Evolutionary conservation across 2,113 vertebrate species (phyloP), one percentile per base, ranked within the genome.

Genomic region (Macquaria ambigua): DNA sequence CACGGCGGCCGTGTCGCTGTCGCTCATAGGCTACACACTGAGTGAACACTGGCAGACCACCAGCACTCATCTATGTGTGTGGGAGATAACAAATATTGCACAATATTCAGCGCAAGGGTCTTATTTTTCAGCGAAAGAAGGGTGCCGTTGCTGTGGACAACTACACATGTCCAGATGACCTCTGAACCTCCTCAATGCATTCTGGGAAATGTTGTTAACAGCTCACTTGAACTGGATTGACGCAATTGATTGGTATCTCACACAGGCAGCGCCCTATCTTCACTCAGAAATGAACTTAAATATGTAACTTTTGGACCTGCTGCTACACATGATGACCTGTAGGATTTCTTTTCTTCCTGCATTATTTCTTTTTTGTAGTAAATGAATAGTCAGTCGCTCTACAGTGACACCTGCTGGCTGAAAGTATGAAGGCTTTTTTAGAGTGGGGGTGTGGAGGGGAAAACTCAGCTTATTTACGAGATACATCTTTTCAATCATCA

Each of bases 191-290:
- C 43, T 15, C 69, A 8, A 0, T 84, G 95, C 79, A 90, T 92
- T 77, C 0, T 95, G 95, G 95, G 93, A 90, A 93, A 84, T 92
- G 87, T 6, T 9, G 89, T 94, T 37, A 20, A 18, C 5, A 12
- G 3, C 14, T 9, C 34, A 78, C 50, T 66, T 63, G 16, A 1
- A 21, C 16, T 2, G 18, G 1, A 0, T 9, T 1, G 11, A 71
- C 7, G 6, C n/a, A 10, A 1, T 1, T 5, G 0, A 8, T 28
- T 28, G 7, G 8, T 25, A 1, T 67, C 1, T 39, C 6, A 21
- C 31, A n/a, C 23, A 6, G 5, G 12, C 4, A 25, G 15, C 3
- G 3, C 1, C 3, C 1, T 53, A 1, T n/a, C 11, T 1, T 63
- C 8, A 0, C 34, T 3, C 0, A 9, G 8, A 34, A 52, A 67